Evolutionary conservation across 2,888 invertebrate genomes (phyloP).

Genomic region (Lithosia quadra): DNA sequence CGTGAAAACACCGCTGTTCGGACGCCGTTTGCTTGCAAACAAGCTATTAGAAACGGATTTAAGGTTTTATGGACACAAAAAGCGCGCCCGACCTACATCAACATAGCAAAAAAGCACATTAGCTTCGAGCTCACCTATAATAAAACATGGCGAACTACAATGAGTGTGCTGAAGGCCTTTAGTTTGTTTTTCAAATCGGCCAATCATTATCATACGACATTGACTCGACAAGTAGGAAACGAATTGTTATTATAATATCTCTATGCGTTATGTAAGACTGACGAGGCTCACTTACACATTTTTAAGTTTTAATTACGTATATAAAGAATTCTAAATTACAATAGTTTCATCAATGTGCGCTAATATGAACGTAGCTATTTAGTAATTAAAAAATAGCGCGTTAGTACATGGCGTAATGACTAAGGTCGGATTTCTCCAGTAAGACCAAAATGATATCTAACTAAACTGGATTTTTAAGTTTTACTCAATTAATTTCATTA

Average conservation of each 20-base stretch:
- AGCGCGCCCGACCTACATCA: constrained; percentile 81
- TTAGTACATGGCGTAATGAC: constrained; percentile 21
- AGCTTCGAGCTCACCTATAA: constrained; percentile 54
- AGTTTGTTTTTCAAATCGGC: constrained; percentile 56
- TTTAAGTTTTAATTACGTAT: constrained; percentile 18
- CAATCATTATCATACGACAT: constrained; percentile 61
- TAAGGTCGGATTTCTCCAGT: constrained; percentile 1
- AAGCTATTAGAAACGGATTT: constrained; percentile 52
- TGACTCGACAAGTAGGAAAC: constrained; percentile 56
- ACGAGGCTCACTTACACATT: constrained; percentile 14
- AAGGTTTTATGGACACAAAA: constrained; percentile 66
- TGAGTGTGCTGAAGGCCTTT: constrained; percentile 51
- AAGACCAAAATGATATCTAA: neutral
- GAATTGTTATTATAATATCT: constrained; percentile 47
- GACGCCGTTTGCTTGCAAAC: constrained; percentile 23
- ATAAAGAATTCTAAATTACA: constrained; percentile 2
- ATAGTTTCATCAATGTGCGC: constrained; percentile 1
- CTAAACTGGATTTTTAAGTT: neutral
- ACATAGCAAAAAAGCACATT: constrained; percentile 67
- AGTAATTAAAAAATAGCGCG: constrained; percentile 34
- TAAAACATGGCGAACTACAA: constrained; percentile 56
- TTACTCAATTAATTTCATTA: neutral
- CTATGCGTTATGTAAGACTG: constrained; percentile 30
- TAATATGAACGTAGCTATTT: constrained; percentile 28
- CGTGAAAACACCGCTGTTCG: neutral